Conservation (phyloP, 2,797 vertebrate species). For the Dryobates pubescens region DNA sequence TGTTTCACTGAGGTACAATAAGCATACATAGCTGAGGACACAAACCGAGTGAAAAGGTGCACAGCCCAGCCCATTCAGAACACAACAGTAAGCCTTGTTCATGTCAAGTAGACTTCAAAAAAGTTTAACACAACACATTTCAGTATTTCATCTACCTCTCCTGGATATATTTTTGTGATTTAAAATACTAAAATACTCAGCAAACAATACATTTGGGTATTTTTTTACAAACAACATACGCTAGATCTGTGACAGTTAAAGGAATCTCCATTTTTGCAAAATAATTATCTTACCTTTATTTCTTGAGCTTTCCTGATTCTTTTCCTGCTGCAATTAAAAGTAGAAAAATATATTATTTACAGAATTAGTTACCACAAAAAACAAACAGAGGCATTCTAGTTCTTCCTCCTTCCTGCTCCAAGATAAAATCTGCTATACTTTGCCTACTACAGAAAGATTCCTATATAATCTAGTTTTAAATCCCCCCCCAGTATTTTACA, state of each 20-base stretch:
- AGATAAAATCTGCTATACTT: neutral
- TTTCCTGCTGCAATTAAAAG: constrained; percentile 88
- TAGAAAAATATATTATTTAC: constrained; percentile 56
- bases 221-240: neutral
- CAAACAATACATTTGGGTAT: neutral
- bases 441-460: neutral
- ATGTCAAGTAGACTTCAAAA: neutral
- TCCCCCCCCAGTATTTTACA: neutral
- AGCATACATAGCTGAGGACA: neutral
- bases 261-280: constrained; percentile 20
- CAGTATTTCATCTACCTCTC: neutral
- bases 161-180: neutral
- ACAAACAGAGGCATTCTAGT: neutral
- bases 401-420: neutral
- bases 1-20: neutral
- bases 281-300: constrained; percentile 84
- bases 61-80: neutral
- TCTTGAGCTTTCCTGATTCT: constrained; percentile 84
- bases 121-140: neutral
- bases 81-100: neutral
- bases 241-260: neutral
- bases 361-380: neutral
- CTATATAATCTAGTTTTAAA: neutral
- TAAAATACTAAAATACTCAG: neutral
- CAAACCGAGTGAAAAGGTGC: neutral